Evolutionary conservation across 2,113 vertebrate genomes (phyloP), one percentile per base, ranked within the genome.

Genomic region (Colius striatus): DNA sequence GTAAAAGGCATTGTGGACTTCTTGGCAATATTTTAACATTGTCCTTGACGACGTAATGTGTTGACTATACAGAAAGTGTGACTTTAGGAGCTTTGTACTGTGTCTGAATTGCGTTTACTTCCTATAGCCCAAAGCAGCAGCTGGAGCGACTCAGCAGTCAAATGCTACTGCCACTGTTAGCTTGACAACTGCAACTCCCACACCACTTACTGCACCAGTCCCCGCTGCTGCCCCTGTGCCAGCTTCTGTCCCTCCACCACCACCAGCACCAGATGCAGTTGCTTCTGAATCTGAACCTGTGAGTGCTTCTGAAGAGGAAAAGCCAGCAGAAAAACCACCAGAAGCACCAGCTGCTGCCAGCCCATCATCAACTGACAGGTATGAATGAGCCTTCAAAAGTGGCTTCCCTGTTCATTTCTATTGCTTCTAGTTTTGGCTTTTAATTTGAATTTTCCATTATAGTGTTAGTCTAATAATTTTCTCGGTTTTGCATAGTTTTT

Each of bases 71-170:
- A 26, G 62, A 79, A 68, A 45, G 23, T 21, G 2, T 30, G n/a
- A 15, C 3, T 73, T 76, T 80, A 53, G 36, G 38, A 90, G 45
- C 53, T 84, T 75, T 61, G 19, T 63, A 21, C 50, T 17, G 17
- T 76, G 34, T 41, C 48, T 96, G 79, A 67, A 53, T 82, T 95
- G 79, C 87, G 7, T 92, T 94, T 74, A 91, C 23, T 45, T 80
- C 62, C 82, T 16, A 1, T 82, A 99, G 99, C 98, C 99, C 92
- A 99, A 99, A 98, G 96, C 98, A 45, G 96, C 98, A 83, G 65
- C 94, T 74, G 79, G 97, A 76, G 88, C 26, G 6, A 51, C 98
- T 55, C 98, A 97, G 93, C 97, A 96, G 13, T 94, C 98, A 61
- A 92, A 70, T 94, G 30, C 97, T 71, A 45, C 96, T 67, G 68